These are phyloP conservation scores for Chlorodrepanis virens DNA, from an alignment of 2,113 vertebrate species.

Conservation along the genomic window DNA sequence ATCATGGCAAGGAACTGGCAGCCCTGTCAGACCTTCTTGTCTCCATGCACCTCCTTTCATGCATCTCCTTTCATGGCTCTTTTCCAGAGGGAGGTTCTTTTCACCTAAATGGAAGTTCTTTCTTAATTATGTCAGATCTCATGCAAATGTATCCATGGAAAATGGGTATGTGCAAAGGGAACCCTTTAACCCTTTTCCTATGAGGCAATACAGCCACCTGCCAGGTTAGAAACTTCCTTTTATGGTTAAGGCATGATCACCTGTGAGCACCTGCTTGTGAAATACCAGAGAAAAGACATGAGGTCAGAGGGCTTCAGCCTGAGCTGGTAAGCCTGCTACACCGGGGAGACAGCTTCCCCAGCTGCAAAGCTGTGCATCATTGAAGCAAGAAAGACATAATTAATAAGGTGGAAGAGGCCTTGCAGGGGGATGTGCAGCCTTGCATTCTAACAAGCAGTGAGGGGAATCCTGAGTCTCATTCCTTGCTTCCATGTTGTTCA, in stretches of 20 bases:
- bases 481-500: neutral
- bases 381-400: neutral
- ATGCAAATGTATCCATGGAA: neutral
- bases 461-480: neutral
- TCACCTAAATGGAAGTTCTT: neutral
- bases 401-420: accelerated
- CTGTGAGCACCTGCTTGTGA: neutral
- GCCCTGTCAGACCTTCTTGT: neutral
- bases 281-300: accelerated
- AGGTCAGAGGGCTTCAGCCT: neutral
- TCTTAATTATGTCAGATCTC: neutral
- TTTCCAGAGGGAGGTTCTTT: neutral
- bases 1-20: neutral
- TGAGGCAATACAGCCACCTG: neutral
- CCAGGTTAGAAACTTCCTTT: neutral
- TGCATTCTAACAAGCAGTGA: neutral
- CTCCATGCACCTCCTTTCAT: neutral
- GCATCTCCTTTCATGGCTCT: neutral
- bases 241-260: neutral
- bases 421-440: neutral
- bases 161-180: neutral
- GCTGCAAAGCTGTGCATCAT: neutral
- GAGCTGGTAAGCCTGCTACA: accelerated
- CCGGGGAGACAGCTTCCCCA: neutral
- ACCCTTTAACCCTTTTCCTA: neutral